Conservation (phyloP, 1,140 invertebrate species). For the Drosophila auraria region DNA sequence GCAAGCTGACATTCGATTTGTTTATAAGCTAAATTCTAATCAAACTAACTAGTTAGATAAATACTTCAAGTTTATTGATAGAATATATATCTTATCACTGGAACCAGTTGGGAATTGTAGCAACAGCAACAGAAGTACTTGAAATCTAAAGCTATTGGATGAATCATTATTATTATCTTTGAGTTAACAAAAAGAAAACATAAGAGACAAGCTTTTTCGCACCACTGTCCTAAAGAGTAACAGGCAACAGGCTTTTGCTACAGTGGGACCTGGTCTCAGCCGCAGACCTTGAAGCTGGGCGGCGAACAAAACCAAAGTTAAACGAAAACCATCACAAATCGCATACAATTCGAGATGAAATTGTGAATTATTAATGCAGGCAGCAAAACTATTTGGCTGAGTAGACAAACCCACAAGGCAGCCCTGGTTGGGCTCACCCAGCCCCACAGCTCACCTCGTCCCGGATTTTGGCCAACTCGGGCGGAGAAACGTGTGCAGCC, state of each 20-base stretch:
- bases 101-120: not conserved
- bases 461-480: not conserved
- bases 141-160: not conserved
- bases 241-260: conserved; percentile 57
- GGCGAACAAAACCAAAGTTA: conserved; percentile 48
- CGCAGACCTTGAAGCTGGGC: conserved; percentile 40
- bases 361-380: conserved; percentile 84
- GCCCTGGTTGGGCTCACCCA: conserved; percentile 14
- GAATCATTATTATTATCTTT: too few species aligned
- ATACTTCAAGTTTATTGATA: not conserved
- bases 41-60: not conserved
- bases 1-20: too few species aligned
- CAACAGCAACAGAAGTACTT: too few species aligned
- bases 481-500: conserved; percentile 56
- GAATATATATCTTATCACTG: too few species aligned
- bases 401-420: conserved; percentile 74
- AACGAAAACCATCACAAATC: conserved; percentile 84
- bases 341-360: conserved; percentile 83
- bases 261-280: conserved; percentile 22
- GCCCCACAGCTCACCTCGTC: not conserved
- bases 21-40: too few species aligned
- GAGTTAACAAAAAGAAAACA: not conserved
- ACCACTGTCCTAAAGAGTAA: conserved; percentile 31
- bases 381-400: conserved; percentile 80
- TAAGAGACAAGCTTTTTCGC: not conserved